Percentiles rank a stretch among this genome's conserved stretches.
phyloP scores from a whole-genome alignment of 1,140 invertebrate genomes.

The Leptinotarsa texana region DNA sequence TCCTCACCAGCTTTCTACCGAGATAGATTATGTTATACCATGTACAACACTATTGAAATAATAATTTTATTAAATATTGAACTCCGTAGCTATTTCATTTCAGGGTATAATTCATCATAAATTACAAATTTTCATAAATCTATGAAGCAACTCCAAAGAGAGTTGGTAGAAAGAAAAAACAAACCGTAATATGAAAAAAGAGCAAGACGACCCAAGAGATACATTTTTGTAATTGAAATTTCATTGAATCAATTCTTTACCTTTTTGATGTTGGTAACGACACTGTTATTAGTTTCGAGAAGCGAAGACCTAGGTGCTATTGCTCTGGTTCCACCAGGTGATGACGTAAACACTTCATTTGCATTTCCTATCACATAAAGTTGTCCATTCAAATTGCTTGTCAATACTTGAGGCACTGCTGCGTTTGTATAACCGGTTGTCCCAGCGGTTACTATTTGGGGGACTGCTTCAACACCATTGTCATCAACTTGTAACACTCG shows the following conservation, averaged over 20 bases:
- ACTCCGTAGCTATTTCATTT: too few relatives aligned
- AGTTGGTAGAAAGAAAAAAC: too few relatives aligned
- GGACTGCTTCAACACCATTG: constrained; percentile 40
- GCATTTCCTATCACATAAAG: constrained; percentile 64
- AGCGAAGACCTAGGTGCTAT: constrained; percentile 59
- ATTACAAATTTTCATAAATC: too few relatives aligned
- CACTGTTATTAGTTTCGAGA: constrained; percentile 56
- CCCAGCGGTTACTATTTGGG: constrained; percentile 48
- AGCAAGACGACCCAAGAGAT: too few relatives aligned
- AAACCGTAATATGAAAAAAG: too few relatives aligned
- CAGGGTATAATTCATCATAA: too few relatives aligned
- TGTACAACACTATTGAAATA: too few relatives aligned
- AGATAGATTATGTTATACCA: too few relatives aligned
- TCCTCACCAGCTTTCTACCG: too few relatives aligned
- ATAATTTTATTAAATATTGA: too few relatives aligned
- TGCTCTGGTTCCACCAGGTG: constrained; percentile 57
- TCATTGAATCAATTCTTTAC: constrained; percentile 41
- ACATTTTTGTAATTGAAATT: too few relatives aligned
- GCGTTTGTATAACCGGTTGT: constrained; percentile 39
- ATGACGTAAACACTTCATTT: constrained; percentile 59
- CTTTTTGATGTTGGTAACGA: constrained; percentile 59
- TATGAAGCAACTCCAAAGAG: too few relatives aligned
- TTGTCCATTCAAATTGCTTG: constrained; percentile 56
- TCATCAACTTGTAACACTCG: constrained; percentile 55
- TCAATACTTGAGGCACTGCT: constrained; percentile 48